Evolutionary conservation across 2,888 invertebrate species (phyloP), one percentile per base, ranked within the genome.

Genomic region (Serripes groenlandicus): DNA sequence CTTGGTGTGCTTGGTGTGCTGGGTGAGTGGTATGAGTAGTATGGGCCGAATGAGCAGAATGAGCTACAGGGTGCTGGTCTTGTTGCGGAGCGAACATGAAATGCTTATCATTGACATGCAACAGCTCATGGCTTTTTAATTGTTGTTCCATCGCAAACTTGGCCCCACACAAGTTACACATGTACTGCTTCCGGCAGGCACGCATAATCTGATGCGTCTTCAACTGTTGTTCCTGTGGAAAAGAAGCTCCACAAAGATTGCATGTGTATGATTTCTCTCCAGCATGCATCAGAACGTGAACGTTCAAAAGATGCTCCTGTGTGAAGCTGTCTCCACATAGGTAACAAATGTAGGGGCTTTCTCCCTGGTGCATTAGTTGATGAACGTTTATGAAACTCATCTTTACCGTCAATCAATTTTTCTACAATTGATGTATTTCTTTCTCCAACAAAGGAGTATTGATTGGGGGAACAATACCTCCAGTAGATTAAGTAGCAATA

Each of bases 311-410:
- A 42, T 66, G 66, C 23, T 66, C 66, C 26, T 66, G 66, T 3
- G 66, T 42, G 28, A 66, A 66, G 42, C 66, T 66, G 42, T 66
- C 66, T 26, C 66, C 66, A 66, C 66, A 66, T 15, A 66, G 42
- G 42, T 66, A 66, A 42, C 66, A 66, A 26, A 66, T 66, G 28
- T 21, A 66, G 23, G 66, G 66, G 34, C 42, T 66, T 26, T 66
- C 66, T 0, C 23, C 23, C 66, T 66, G 66, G 26, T 66, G 66
- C 66, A 66, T 66, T 26, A 66, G 30, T 18, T 66, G 66, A 35
- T 66, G 66, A 23, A 66, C 66, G 21, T 66, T 66, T 21, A 66
- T 26, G 35, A 66, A 66, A 66, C 66, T 66, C 66, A 66, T 66
- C 26, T 42, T 66, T 2, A n/a, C n/a, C n/a, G n/a, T n/a, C n/a